Evolutionary conservation across 1,140 invertebrate genomes (phyloP).

Genomic region (Camponotus vicinus): DNA sequence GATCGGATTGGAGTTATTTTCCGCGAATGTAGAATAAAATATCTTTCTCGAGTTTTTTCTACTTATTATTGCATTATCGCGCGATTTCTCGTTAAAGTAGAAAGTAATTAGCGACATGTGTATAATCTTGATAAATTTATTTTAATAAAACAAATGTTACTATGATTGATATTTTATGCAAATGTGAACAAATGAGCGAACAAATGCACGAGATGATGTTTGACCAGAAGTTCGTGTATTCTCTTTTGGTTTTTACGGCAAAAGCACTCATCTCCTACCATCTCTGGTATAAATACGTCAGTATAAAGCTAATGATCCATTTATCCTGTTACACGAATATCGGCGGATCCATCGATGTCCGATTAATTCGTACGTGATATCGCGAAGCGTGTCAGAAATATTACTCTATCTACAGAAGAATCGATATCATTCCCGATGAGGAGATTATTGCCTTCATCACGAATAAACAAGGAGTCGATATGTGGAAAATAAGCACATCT

Average conservation of each 20-base stretch:
- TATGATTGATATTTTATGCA: conserved; percentile 20
- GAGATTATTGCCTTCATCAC: not conserved
- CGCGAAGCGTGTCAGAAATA: not conserved
- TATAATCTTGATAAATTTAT: conserved; percentile 16
- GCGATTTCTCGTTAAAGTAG: not conserved
- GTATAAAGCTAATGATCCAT: conserved; percentile 29
- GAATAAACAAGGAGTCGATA: not conserved
- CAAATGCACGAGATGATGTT: conserved; percentile 9
- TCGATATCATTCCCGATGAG: conserved; percentile 9
- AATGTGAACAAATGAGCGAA: conserved; percentile 28
- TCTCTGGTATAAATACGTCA: conserved; percentile 31
- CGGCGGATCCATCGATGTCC: not conserved
- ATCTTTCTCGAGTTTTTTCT: not conserved
- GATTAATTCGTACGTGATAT: conserved; percentile 29
- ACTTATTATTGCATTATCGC: conserved; percentile 18
- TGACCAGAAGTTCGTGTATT: conserved; percentile 4
- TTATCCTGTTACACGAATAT: conserved; percentile 9
- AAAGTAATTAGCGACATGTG: conserved; percentile 28
- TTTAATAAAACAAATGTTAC: conserved; percentile 18
- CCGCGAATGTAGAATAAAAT: conserved; percentile 16
- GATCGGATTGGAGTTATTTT: not conserved
- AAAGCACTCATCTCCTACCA: conserved; percentile 21
- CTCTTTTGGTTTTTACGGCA: conserved; percentile 27
- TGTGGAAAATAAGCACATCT: not conserved
- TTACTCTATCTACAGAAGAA: not conserved